Evolutionary conservation across 2,888 invertebrate genomes (phyloP).

Genomic region (Sarcophaga subvicina): DNA sequence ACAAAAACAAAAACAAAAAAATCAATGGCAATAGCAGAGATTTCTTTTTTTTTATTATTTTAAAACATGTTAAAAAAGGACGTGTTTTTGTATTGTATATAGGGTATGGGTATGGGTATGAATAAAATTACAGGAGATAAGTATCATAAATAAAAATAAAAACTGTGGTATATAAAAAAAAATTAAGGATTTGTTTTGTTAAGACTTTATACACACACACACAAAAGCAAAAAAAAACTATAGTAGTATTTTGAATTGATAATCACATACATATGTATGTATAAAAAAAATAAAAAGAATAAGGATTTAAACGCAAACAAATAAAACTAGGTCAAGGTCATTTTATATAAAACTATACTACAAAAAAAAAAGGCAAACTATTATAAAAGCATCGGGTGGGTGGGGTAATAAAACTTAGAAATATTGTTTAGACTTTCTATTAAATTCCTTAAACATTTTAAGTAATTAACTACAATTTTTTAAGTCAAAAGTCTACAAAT

Average conservation of each 20-base stretch:
- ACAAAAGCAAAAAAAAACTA: no score
- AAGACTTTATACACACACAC: neutral
- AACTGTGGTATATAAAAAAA: slow-evolving; percentile 3
- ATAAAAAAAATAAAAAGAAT: slow-evolving; percentile 1
- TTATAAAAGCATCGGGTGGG: no score
- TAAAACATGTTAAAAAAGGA: neutral
- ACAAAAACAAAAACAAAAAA: neutral
- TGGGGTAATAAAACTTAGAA: no score
- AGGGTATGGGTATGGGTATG: neutral
- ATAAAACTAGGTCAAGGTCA: slow-evolving; percentile 76
- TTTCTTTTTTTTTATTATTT: no score
- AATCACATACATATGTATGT: neutral
- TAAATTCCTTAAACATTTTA: no score
- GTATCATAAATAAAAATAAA: slow-evolving; percentile 18
- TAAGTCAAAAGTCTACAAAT: no score
- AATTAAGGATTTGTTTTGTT: no score
- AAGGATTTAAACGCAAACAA: slow-evolving; percentile 35
- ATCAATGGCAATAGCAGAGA: neutral
- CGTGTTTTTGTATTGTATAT: neutral
- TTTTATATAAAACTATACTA: slow-evolving; percentile 13
- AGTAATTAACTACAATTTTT: no score
- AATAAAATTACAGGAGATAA: neutral
- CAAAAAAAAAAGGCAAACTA: no score
- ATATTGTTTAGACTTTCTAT: no score
- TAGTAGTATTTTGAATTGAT: no score